Evolutionary conservation across 2,113 vertebrate genomes (phyloP).

Genomic region (Entelurus aequoreus): DNA sequence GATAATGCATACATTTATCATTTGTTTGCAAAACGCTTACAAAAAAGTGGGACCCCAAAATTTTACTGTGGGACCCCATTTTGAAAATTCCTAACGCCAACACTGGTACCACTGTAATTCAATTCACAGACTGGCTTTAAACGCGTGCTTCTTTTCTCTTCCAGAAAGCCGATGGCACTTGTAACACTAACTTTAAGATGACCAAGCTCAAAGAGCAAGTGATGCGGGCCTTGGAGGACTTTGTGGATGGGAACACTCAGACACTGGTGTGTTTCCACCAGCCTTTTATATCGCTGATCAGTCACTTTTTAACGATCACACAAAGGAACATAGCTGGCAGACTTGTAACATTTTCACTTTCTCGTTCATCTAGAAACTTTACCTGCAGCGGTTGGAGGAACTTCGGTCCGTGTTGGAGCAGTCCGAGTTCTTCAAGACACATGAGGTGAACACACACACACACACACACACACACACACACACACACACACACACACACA

Average conservation of each 20-base stretch:
- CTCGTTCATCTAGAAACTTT: constrained; percentile 67
- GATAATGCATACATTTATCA: too few species aligned
- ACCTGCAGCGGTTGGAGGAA: constrained; percentile 74
- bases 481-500: too few species aligned
- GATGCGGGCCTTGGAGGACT: constrained; percentile 76
- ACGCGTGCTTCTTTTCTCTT: not conserved
- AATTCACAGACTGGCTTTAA: not conserved
- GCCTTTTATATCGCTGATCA: too few species aligned
- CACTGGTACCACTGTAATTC: not conserved
- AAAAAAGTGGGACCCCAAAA: too few species aligned
- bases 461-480: too few species aligned
- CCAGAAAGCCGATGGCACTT: constrained; percentile 82
- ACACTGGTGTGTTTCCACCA: constrained; percentile 72
- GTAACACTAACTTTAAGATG: constrained; percentile 87
- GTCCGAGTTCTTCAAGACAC: constrained; percentile 80
- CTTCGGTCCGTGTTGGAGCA: constrained; percentile 74
- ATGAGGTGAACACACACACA: constrained; percentile 71
- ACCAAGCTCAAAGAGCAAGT: constrained; percentile 80
- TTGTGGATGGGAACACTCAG: constrained; percentile 72
- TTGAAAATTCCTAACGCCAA: too few species aligned
- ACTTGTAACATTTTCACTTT: not conserved
- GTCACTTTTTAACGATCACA: not conserved
- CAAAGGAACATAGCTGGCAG: not conserved
- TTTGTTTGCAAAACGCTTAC: too few species aligned
- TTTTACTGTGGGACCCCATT: too few species aligned